phyloP scores from a whole-genome alignment of 2,888 invertebrate genomes.

The Prostheceraeus crozeri region DNA sequence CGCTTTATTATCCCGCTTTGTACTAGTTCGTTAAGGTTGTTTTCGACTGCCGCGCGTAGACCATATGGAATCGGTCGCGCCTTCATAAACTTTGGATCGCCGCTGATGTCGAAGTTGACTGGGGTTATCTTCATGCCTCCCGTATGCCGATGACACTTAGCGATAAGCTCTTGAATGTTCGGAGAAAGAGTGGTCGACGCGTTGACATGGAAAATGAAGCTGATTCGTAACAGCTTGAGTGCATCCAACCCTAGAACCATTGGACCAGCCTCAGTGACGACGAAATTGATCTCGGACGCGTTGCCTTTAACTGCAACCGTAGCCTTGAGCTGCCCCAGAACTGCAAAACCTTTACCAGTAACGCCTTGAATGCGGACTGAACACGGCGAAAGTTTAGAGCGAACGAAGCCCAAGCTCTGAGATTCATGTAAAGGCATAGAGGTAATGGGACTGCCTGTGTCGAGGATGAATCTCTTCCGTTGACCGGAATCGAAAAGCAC shows the following conservation, averaged over 20 bases:
- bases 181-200: neutral
- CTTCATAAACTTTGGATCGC: conserved; percentile 2
- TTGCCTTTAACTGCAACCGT: conserved; percentile 1
- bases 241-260: conserved; percentile 17
- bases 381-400: too few species aligned
- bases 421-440: neutral
- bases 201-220: neutral
- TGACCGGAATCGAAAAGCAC: too few species aligned
- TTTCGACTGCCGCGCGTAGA: conserved; percentile 10
- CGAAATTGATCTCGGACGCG: neutral
- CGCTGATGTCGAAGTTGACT: conserved; percentile 2
- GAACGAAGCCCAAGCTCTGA: too few species aligned
- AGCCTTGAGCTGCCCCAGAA: too few species aligned
- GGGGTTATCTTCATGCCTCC: conserved; percentile 14
- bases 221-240: conserved; percentile 9
- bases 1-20: conserved; percentile 8
- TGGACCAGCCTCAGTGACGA: conserved; percentile 5
- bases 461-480: too few species aligned
- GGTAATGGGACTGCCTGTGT: conserved; percentile 10
- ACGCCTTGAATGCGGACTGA: neutral
- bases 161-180: conserved; percentile 8
- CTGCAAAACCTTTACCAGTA: conserved; percentile 16
- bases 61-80: conserved; percentile 10
- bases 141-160: neutral
- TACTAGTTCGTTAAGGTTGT: neutral